Conservation (phyloP, 37 sponge, comb jelly and placozoan species). For the Lycopodina hypogea region DNA sequence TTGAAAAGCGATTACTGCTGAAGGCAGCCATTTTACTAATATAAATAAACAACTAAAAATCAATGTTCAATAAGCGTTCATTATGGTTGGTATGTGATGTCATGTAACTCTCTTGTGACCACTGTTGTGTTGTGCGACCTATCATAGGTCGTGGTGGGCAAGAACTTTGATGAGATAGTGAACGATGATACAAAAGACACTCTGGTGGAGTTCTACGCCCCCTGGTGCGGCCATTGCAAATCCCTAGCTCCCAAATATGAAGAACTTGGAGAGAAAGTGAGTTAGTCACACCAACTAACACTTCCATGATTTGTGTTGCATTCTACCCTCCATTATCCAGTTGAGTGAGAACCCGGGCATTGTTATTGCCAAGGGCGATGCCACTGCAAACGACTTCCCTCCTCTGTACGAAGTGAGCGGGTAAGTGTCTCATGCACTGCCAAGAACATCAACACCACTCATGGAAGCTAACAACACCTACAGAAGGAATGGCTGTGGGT, state of each 20-base stretch:
- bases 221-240: constrained; percentile 97
- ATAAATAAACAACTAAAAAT: too few species aligned
- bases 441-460: not conserved
- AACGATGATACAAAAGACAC: constrained; percentile 82
- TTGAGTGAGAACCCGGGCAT: constrained; percentile 70
- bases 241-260: constrained; percentile 88
- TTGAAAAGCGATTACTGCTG: too few species aligned
- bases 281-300: too few species aligned
- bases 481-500: too few species aligned
- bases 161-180: constrained; percentile 87
- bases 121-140: not conserved
- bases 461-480: too few species aligned
- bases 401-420: constrained; percentile 72
- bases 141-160: constrained; percentile 88
- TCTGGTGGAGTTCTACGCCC: constrained; percentile 92
- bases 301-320: not conserved
- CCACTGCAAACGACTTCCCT: constrained; percentile 89
- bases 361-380: constrained; percentile 92
- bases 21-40: too few species aligned
- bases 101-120: not conserved
- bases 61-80: not conserved
- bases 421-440: constrained; percentile 38
- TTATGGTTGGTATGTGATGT: not conserved
- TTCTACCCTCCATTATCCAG: constrained; percentile 11
- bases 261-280: constrained; percentile 80